Evolutionary conservation across 2,888 invertebrate species (phyloP).

Genomic region (Philereme transversata): DNA sequence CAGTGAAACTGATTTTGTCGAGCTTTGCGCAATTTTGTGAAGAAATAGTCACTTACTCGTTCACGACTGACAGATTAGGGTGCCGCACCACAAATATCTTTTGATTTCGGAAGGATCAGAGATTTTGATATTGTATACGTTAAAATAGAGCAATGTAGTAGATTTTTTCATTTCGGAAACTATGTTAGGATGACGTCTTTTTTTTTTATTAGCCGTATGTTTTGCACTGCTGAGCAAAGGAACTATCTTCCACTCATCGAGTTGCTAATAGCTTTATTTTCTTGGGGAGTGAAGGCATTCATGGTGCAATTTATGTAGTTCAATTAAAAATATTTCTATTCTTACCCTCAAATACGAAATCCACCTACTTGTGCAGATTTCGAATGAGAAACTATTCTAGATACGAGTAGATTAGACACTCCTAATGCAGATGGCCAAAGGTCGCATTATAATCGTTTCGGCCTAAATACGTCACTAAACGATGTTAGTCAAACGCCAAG

Average conservation of each 20-base stretch:
- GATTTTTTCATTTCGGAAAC: too few relatives aligned
- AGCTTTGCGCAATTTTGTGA: constrained; percentile 12
- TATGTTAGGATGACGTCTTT: too few relatives aligned
- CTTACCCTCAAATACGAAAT: neutral
- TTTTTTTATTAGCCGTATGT: too few relatives aligned
- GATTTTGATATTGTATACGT: neutral
- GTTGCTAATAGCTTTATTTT: too few relatives aligned
- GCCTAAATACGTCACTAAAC: constrained; percentile 28
- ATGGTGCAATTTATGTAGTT: too few relatives aligned
- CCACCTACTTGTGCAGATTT: neutral
- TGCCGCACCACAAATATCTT: neutral
- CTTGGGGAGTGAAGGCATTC: too few relatives aligned
- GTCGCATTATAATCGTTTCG: constrained; percentile 35
- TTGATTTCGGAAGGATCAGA: neutral
- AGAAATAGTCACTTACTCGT: constrained; percentile 16
- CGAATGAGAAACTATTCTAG: constrained; percentile 13
- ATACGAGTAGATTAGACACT: constrained; percentile 21
- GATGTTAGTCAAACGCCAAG: constrained; percentile 21
- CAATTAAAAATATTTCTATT: too few relatives aligned
- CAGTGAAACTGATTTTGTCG: constrained; percentile 26
- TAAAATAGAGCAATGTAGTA: too few relatives aligned
- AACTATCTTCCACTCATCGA: too few relatives aligned
- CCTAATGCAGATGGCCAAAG: constrained; percentile 33
- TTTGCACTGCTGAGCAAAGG: too few relatives aligned
- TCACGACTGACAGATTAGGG: constrained; percentile 2